phyloP scores from a whole-genome alignment of 2,113 vertebrate genomes.

The Prinia subflava region DNA sequence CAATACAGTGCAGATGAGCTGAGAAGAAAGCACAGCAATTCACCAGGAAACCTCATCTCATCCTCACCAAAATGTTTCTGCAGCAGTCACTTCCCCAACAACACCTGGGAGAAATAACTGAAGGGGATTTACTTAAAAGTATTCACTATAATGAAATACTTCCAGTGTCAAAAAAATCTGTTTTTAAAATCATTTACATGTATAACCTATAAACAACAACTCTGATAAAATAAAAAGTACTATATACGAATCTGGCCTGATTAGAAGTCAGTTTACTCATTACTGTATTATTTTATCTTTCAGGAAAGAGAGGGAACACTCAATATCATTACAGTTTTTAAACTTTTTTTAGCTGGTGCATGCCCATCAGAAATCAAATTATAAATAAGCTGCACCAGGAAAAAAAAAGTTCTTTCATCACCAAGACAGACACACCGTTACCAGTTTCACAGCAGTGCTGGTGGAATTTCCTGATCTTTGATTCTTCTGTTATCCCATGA shows the following conservation, averaged over 20 bases:
- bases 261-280: not conserved
- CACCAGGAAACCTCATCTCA: not conserved
- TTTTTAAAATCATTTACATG: not conserved
- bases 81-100: not conserved
- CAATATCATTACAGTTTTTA: not conserved
- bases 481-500: slow-evolving; percentile 78
- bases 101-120: not conserved
- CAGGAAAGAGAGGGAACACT: not conserved
- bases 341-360: not conserved
- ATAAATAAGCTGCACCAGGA: not conserved
- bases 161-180: not conserved
- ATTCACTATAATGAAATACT: not conserved
- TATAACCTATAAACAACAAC: not conserved
- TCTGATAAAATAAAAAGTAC: not conserved
- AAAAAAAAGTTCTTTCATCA: not conserved
- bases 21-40: not conserved
- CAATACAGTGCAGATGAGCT: not conserved
- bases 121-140: not conserved
- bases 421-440: slow-evolving; percentile 69
- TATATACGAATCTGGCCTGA: not conserved
- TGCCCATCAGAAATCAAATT: not conserved
- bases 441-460: slow-evolving; percentile 80
- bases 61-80: not conserved
- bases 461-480: slow-evolving; percentile 68
- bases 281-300: not conserved